Evolutionary conservation across 1,140 invertebrate genomes (phyloP), one percentile per base, ranked within the genome.

Genomic region (Gryon sp.): DNA sequence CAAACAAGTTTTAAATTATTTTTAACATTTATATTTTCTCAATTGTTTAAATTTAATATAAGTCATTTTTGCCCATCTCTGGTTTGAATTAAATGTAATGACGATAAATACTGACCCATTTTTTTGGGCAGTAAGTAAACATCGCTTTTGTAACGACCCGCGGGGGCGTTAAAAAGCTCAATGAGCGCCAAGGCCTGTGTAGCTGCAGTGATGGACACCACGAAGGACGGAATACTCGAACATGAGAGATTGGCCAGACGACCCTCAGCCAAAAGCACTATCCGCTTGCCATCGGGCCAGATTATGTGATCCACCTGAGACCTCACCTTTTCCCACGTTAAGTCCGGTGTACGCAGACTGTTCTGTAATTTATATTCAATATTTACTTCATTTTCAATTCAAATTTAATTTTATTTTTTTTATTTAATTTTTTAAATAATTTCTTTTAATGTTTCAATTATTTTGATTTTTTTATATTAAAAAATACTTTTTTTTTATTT

Each of bases 101-200:
- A 68, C n/a, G 32, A 76, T 53, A 5, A 32, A 45, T 48, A 46
- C 90, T 80, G 89, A 96, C 95, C 96, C 97, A 99, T 99, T 90
- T 99, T 99, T 91, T 99, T 99, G 43, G 98, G 98, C 78, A 99
- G 89, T 57, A 99, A 91, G 88, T 99, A 99, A 32, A 99, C 97
- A 88, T 99, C 98, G 73, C 86, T 87, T 90, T 99, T 99, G 86
- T 99, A 99, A 68, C 97, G 91, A 20, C 97, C 96, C 34, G 92
- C 88, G 8, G 97, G 97, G 6, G 97, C 98, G 90, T 99, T 99
- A 85, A 96, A 99, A 4, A 99, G 90, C 89, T 99, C 98, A 84
- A 99, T 99, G 38, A 99, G 90, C 30, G 98, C 98, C 55, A 99
- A 88, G 8, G 97, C 97, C 90, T 99, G 97, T 36, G 97, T 98